These are phyloP conservation scores for Acrobasis suavella DNA, from an alignment of 2,888 invertebrate genomes.

Conservation along the genomic window DNA sequence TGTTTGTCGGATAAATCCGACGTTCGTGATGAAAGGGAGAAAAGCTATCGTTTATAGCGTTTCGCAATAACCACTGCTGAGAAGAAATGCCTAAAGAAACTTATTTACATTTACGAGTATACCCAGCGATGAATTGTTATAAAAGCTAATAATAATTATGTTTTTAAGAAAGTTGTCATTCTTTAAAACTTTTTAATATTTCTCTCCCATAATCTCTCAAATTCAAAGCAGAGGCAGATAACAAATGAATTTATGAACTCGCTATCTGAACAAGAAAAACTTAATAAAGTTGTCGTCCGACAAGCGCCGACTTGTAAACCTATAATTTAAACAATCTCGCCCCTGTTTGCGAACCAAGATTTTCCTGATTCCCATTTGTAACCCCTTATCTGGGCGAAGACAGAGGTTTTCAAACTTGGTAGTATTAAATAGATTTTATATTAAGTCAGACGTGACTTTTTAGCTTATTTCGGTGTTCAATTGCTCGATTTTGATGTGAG, in stretches of 20 bases:
- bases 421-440: background rate
- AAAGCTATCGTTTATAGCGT: too few species aligned
- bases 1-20: too few species aligned
- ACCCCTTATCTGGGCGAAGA: slow-evolving; percentile 54
- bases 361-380: slow-evolving; percentile 56
- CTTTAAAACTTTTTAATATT: background rate
- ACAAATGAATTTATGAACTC: slow-evolving; percentile 53
- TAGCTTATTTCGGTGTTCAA: too few species aligned
- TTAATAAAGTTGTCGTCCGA: slow-evolving; percentile 52
- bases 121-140: too few species aligned
- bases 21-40: too few species aligned
- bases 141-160: too few species aligned
- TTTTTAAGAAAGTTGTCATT: too few species aligned
- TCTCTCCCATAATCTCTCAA: background rate
- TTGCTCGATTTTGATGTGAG: too few species aligned
- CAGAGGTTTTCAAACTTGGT: background rate
- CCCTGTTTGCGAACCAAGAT: slow-evolving; percentile 70
- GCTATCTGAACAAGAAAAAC: slow-evolving; percentile 44
- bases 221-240: slow-evolving; percentile 32
- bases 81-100: too few species aligned
- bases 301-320: slow-evolving; percentile 49
- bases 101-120: too few species aligned
- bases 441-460: too few species aligned
- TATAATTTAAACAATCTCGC: slow-evolving; percentile 70
- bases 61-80: too few species aligned